Evolutionary conservation across 2,113 vertebrate genomes (phyloP), one percentile per base, ranked within the genome.

Genomic region (Pangasianodon gigas): DNA sequence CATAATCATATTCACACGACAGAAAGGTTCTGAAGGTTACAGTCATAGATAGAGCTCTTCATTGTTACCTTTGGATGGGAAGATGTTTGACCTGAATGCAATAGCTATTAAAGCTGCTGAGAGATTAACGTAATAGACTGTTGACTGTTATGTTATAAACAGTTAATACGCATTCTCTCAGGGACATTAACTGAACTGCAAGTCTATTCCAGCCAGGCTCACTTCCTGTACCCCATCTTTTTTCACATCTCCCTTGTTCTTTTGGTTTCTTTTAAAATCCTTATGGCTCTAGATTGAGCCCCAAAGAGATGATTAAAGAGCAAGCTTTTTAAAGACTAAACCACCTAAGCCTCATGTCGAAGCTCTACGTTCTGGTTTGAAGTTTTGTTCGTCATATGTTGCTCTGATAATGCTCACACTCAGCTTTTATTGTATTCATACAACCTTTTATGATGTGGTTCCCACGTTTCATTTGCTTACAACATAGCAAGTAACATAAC

Each of bases 281-380:
- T 67, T 80, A 65, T 58, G 67, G 56, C 86, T 86, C 62, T 79
- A 88, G 51, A 69, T 56, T 88, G 48, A 82, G 29, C 87, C 19
- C 46, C 29, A 48, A 74, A 41, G 67, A 89, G 41, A 8, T 87
- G 84, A 79, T 88, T 87, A 88, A 84, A 90, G 51, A 87, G 71
- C 74, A 90, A 87, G 84, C 52, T 46, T 84, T 85, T 86, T 89
- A 56, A 89, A 86, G 67, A 80, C 51, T 46, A 91, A 90, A 91
- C 79, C 32, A 84, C 6, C 24, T 71, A 58, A 87, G 46, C n/a
- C 62, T 92, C 32, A 48, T 77, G 48, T 21, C 6, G 19, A 80
- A 32, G n/a, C 52, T 48, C 13, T 79, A 6, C 87, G 69, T 62
- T 7, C 81, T 77, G 84, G 37, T n/a, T 58, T 81, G 29, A 83